Evolutionary conservation across 2,888 invertebrate genomes (phyloP), one percentile per base, ranked within the genome.

Genomic region (Drosophila stalkeri): DNA sequence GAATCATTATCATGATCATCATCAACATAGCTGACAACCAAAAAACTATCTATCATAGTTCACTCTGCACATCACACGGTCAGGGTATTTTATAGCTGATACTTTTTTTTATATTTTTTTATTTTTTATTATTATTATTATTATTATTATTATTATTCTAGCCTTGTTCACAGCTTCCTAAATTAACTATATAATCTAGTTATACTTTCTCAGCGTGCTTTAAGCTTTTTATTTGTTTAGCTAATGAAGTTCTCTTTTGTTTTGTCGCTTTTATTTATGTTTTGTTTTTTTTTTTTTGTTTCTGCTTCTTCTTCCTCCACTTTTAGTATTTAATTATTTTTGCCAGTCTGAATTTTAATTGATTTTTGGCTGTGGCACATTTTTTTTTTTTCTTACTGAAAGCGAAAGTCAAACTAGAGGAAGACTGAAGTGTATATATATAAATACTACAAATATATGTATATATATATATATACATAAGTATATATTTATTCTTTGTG

Each of bases 151-250:
- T 43, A 43, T 43, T 20, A 20, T 20, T 57, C 1, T 9, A 16
- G 35, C 20, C 16, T 66, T 51, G 31, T 44, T n/a, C 33, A 14
- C 51, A 39, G 39, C 55, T 46, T 57, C 27, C 11, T 12, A n/a
- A 39, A n/a, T 37, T 59, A 57, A 12, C 31, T 46, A 20, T 23
- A 46, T 8, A 11, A 14, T 23, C 7, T 57, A n/a, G n/a, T 12
- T 27, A 12, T 61, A 63, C 67, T 56, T 65, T 68, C 67, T 47
- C 55, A 62, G 23, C 39, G 27, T 31, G 51, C 35, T 37, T 65
- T 69, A 64, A 27, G 27, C 5, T 27, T 60, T 72, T 82, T 70
- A 72, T 72, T 69, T 76, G 69, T 72, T 77, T 79, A 72, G 56
- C 67, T 67, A 63, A 74, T 72, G 73, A 70, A 64, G 66, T 51